Percentiles rank a stretch among this genome's conserved stretches.
Conservation (phyloP, 2,797 vertebrate genomes). For the Paguma larvata region DNA sequence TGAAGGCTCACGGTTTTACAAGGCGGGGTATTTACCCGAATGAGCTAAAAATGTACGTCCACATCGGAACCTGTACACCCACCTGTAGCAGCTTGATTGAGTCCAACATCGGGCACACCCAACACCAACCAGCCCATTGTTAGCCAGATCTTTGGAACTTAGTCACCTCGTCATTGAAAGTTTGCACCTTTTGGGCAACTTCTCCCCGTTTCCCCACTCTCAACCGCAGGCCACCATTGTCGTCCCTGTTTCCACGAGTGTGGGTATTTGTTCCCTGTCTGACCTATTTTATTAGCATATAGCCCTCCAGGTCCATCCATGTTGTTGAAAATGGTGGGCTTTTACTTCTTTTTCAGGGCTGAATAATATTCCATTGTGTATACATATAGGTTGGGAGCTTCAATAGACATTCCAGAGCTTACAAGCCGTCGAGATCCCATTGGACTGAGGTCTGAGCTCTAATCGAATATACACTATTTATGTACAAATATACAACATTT, state of each 20-base stretch:
- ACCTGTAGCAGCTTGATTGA: accelerated
- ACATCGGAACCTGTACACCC: too few species aligned
- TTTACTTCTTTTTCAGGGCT: background rate
- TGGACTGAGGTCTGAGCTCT: accelerated
- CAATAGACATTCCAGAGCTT: accelerated
- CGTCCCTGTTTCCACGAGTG: background rate
- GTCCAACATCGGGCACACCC: accelerated
- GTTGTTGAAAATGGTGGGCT: background rate
- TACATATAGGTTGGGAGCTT: background rate
- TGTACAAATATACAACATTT: background rate
- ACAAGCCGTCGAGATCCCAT: background rate
- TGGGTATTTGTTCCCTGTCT: background rate
- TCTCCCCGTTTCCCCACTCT: accelerated
- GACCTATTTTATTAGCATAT: background rate
- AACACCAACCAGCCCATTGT: background rate
- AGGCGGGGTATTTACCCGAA: background rate
- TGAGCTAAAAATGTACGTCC: background rate
- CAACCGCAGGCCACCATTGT: background rate
- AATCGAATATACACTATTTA: background rate
- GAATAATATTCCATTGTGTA: accelerated
- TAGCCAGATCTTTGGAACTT: too few species aligned
- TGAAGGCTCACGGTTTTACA: background rate
- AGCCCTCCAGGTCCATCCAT: background rate
- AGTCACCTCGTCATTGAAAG: background rate
- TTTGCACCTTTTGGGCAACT: background rate